Percentiles rank a stretch among this genome's conserved stretches.
These are phyloP conservation scores for Agrypnus murinus DNA, from an alignment of 2,888 invertebrate species.

Conservation along the genomic window DNA sequence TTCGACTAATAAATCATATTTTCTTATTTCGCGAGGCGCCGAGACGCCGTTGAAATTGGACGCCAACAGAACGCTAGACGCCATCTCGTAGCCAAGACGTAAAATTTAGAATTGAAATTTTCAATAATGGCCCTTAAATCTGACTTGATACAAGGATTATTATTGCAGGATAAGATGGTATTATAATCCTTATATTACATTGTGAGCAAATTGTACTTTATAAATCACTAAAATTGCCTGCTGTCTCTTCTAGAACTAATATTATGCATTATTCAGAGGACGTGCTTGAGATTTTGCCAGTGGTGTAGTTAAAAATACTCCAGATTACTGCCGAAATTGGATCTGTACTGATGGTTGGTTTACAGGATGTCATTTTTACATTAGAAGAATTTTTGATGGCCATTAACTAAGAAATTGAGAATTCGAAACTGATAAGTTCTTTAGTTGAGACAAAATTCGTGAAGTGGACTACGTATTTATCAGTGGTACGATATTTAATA, in stretches of 20 bases:
- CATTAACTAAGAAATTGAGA: too few species aligned
- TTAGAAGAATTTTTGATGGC: too few species aligned
- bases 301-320: slow-evolving; percentile 14
- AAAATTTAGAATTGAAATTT: slow-evolving; percentile 39
- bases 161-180: slow-evolving; percentile 34
- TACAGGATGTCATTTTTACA: slow-evolving; percentile 4
- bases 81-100: slow-evolving; percentile 60
- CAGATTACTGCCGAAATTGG: too few species aligned
- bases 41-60: slow-evolving; percentile 61
- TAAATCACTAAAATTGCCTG: slow-evolving; percentile 58
- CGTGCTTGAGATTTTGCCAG: slow-evolving; percentile 58
- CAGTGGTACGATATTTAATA: too few species aligned
- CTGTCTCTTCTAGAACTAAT: slow-evolving; percentile 57
- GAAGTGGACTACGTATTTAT: too few species aligned
- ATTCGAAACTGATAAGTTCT: too few species aligned
- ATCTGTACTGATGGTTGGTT: slow-evolving; percentile 9
- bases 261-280: slow-evolving; percentile 59
- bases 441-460: too few species aligned
- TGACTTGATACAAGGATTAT: slow-evolving; percentile 36
- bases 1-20: slow-evolving; percentile 62
- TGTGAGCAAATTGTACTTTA: slow-evolving; percentile 53
- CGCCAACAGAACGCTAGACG: slow-evolving; percentile 57
- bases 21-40: slow-evolving; percentile 64
- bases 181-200: slow-evolving; percentile 42
- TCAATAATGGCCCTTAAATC: slow-evolving; percentile 39